Evolutionary conservation across 2,888 invertebrate genomes (phyloP), one percentile per base, ranked within the genome.

Genomic region (Hyppa rectilinea): DNA sequence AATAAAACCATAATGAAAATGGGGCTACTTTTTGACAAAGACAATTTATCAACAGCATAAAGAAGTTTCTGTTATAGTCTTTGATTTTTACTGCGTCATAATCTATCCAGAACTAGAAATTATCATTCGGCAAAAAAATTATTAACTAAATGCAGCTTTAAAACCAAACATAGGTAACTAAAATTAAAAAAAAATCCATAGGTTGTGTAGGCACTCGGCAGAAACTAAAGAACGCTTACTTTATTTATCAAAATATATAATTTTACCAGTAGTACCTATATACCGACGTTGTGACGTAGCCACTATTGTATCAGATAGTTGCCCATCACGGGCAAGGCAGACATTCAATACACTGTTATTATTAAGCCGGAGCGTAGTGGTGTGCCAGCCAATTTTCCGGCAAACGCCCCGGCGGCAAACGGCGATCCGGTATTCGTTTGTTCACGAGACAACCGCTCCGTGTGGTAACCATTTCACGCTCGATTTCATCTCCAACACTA

Each of bases 381-480:
- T 86, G 88, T 79, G 89, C 89, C 85, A 92, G 91, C 92, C 93
- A 94, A 94, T 94, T 94, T 94, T 93, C 93, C 93, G 92, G 89
- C 92, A 90, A 92, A 92, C 92, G 92, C 93, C 87, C 88, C 88
- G 89, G 81, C 85, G 87, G 84, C 87, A 86, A 85, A 86, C 85
- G 83, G 81, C 80, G 81, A 89, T 87, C 87, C 87, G 90, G 91
- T 89, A 93, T 93, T 90, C 91, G 93, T 94, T 93, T 92, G 94
- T 94, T 91, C 93, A 90, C 92, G 92, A 93, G 94, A 93, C 93
- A 93, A 91, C 91, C 92, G 87, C 89, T 90, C 87, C 89, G 90
- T 89, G 94, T 92, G 93, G 94, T 93, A 93, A 92, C 94, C 90
- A 95, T 94, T 95, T 94, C 93, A 94, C 94, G 94, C 91, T 94